phyloP scores from a whole-genome alignment of 1,140 invertebrate genomes.

The Anastrepha ludens region DNA sequence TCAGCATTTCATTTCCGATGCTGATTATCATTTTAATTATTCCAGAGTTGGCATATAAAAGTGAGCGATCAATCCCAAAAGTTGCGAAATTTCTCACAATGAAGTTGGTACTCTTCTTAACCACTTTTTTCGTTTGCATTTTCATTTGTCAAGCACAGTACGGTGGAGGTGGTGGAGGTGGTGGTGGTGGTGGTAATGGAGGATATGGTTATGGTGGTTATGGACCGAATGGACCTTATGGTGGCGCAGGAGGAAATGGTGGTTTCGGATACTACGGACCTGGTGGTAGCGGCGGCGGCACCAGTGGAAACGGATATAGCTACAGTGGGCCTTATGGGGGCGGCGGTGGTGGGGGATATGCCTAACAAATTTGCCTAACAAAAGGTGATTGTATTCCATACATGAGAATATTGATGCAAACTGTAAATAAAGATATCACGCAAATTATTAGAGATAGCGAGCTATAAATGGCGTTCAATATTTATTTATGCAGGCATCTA shows the following conservation, averaged over 20 bases:
- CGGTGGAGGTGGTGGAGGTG: neutral
- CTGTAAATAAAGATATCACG: no score
- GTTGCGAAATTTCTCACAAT: neutral
- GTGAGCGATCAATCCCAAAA: neutral
- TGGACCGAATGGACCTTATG: neutral
- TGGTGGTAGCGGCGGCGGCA: conserved; percentile 16
- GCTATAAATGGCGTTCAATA: no score
- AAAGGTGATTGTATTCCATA: no score
- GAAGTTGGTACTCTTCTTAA: neutral
- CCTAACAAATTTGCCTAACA: no score
- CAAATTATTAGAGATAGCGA: no score
- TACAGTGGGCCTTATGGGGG: neutral
- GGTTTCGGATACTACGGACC: neutral
- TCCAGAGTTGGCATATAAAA: neutral
- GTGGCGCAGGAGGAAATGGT: conserved; percentile 14
- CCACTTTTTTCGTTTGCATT: neutral
- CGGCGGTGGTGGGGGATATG: neutral
- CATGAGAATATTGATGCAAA: no score
- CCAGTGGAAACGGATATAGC: neutral
- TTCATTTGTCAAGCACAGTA: neutral
- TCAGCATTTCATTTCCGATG: neutral
- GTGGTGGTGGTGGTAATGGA: neutral
- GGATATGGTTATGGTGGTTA: conserved; percentile 42
- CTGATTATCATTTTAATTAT: neutral
- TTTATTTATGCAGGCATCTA: no score